phyloP scores from a whole-genome alignment of 1,140 invertebrate species.

The Danaus plexippus region DNA sequence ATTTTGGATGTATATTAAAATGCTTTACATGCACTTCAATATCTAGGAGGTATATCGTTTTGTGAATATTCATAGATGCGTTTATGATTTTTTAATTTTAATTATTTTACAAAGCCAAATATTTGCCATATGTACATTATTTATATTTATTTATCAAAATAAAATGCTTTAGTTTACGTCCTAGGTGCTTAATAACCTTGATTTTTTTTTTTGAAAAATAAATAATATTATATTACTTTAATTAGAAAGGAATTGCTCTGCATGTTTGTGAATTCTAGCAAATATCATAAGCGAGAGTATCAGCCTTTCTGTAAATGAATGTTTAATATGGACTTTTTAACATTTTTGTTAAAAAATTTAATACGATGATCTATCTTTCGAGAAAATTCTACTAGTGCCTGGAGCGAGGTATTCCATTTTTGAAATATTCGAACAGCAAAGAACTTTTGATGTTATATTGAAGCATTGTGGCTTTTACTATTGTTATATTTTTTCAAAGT shows the following conservation, averaged over 20 bases:
- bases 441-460: slow-evolving; percentile 51
- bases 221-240: slow-evolving; percentile 15
- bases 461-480: slow-evolving; percentile 65
- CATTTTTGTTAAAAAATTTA: slow-evolving; percentile 39
- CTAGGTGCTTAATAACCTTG: slow-evolving; percentile 31
- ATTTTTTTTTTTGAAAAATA: slow-evolving; percentile 14
- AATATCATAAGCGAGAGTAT: slow-evolving; percentile 60
- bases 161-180: slow-evolving; percentile 36
- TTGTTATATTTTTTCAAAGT: slow-evolving; percentile 69
- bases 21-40: slow-evolving; percentile 7
- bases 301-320: slow-evolving; percentile 50
- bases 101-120: slow-evolving; percentile 64
- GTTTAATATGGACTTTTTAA: slow-evolving; percentile 44
- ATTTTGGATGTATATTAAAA: slow-evolving; percentile 16
- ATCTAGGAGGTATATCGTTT: no score
- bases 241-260: slow-evolving; percentile 57
- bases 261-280: slow-evolving; percentile 57
- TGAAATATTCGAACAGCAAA: slow-evolving; percentile 44
- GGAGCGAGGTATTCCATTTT: slow-evolving; percentile 53
- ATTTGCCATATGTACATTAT: slow-evolving; percentile 68
- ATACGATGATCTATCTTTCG: slow-evolving; percentile 34
- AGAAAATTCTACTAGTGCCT: slow-evolving; percentile 56
- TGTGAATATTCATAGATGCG: slow-evolving; percentile 8
- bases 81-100: slow-evolving; percentile 20
- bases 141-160: slow-evolving; percentile 56